Base-by-base conservation (phyloP, 2,888 invertebrate species). In the Ypsolopha sequella region DNA sequence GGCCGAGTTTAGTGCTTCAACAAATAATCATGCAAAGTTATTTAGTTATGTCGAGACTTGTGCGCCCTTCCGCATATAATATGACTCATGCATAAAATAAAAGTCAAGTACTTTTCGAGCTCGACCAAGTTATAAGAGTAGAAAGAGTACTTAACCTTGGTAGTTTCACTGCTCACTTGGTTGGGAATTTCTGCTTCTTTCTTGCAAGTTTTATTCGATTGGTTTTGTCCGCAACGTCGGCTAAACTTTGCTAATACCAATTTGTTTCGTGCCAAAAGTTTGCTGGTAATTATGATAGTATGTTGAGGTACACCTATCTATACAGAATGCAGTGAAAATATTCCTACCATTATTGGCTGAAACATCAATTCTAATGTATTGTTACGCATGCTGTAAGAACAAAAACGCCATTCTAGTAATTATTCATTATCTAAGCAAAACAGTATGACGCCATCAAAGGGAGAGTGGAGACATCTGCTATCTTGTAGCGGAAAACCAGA, bases 11-110 rank as follows among this genome's bases (percentile, higher is more conserved):
- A 13, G 36, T 47, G 36, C 47, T 47, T 47, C 47, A 47, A 47
- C 36, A 47, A 47, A 47, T 47, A 13, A 47, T 36, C 47, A 51
- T 47, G 38, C 38, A 51, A 39, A 45, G 46, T 45, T 51, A 51
- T 51, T 45, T 51, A 47, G 36, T 48, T 44, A 35, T 35, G 49
- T 52, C 36, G 44, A 49, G 52, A 24, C 44, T 13, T 47, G 51
- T 47, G 33, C 13, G 35, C 51, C 24, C 24, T 24, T 3, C 24
- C 2, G 33, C 47, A 53, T n/a, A n/a, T n/a, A 43, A 51, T 45
- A 56, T 39, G 34, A 49, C n/a, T 41, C 49, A 41, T 57, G 57
- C 54, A 58, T 57, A 55, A 58, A 55, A 58, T 55, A 58, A 58
- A 54, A 55, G 54, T 48, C 46, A 52, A 49, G 13, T 36, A 34